phyloP scores from a whole-genome alignment of 2,797 vertebrate genomes.

The Tenualosa thibaudeaui region DNA sequence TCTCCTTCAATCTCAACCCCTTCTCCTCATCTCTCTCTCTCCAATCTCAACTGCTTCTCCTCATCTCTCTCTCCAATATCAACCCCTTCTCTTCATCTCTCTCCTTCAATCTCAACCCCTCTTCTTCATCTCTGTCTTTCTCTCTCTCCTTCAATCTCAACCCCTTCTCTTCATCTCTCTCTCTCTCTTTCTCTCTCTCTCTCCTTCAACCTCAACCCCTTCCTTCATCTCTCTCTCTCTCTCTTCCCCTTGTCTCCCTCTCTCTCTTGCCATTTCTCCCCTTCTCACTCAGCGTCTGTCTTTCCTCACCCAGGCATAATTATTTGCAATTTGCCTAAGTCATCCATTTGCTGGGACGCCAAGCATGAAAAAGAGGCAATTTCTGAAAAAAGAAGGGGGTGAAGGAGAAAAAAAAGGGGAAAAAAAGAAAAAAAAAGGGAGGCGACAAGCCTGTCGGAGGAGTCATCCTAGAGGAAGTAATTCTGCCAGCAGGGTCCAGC shows the following conservation, averaged over 20 bases:
- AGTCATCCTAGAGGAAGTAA: slow-evolving; percentile 87
- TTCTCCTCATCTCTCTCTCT: no score
- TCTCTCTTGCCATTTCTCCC: slow-evolving; percentile 71
- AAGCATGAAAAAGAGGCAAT: slow-evolving; percentile 99
- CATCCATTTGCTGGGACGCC: slow-evolving; percentile 99
- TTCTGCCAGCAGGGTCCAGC: slow-evolving; percentile 85
- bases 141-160: slow-evolving; percentile 63
- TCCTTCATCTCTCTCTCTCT: slow-evolving; percentile 43
- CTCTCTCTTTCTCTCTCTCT: neutral
- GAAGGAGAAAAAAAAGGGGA: slow-evolving; percentile 74
- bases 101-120: no score
- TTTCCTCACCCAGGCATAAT: slow-evolving; percentile 96
- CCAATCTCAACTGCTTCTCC: no score
- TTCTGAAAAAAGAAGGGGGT: slow-evolving; percentile 97
- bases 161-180: slow-evolving; percentile 57
- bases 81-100: neutral
- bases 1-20: no score
- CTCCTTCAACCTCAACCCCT: neutral
- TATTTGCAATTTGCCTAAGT: slow-evolving; percentile 99
- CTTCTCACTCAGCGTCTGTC: slow-evolving; percentile 71
- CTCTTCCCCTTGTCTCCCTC: slow-evolving; percentile 66
- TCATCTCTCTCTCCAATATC: no score
- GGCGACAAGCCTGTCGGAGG: slow-evolving; percentile 85
- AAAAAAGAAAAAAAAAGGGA: slow-evolving; percentile 92
- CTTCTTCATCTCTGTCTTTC: neutral